Conservation (phyloP, 2,888 invertebrate genomes). For the Trichogramma evanescens region DNA sequence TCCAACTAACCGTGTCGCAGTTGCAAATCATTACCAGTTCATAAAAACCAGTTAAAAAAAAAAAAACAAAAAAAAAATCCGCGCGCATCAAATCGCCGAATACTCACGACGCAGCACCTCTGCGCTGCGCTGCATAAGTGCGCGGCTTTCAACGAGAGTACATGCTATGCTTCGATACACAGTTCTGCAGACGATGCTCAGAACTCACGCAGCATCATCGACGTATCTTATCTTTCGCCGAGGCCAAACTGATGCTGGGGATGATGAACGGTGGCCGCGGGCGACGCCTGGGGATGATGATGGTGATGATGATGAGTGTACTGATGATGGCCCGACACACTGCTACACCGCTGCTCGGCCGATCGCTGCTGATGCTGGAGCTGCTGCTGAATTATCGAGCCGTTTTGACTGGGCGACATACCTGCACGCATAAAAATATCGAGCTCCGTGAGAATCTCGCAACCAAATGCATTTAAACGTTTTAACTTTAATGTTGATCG, state of each 20-base stretch:
- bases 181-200: conserved; percentile 35
- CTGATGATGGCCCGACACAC: conserved; percentile 37
- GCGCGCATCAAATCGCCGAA: too few species aligned
- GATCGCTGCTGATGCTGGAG: conserved; percentile 34
- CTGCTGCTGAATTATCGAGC: conserved; percentile 33
- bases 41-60: too few species aligned
- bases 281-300: conserved; percentile 26
- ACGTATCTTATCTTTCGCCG: conserved; percentile 46
- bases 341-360: conserved; percentile 28
- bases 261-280: conserved; percentile 44
- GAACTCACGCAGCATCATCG: conserved; percentile 25
- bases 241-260: conserved; percentile 46
- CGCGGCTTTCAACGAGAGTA: too few species aligned
- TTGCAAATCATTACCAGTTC: too few species aligned
- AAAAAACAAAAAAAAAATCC: too few species aligned
- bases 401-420: conserved; percentile 47
- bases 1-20: too few species aligned
- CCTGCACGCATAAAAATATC: conserved; percentile 30
- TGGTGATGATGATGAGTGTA: conserved; percentile 38
- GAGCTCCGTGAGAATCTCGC: too few species aligned
- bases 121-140: too few species aligned
- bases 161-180: conserved; percentile 34
- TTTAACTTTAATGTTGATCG: too few species aligned
- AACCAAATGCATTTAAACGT: too few species aligned
- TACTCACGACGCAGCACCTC: too few species aligned